These are phyloP conservation scores for Pararge aegeria DNA, from an alignment of 1,140 invertebrate genomes.

Conservation along the genomic window DNA sequence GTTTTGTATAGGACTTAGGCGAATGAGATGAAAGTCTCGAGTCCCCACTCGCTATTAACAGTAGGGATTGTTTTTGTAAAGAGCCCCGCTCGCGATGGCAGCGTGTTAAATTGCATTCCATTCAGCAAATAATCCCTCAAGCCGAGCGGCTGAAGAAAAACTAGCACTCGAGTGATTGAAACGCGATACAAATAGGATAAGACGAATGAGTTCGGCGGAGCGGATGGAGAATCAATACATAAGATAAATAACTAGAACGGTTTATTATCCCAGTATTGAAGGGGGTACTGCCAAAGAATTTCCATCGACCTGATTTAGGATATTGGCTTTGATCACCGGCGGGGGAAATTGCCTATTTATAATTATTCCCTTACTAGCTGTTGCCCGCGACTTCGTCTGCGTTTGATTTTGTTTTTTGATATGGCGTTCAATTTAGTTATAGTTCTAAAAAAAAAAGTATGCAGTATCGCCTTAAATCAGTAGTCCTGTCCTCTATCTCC, in stretches of 20 bases:
- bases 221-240: not conserved
- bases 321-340: no score
- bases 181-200: not conserved
- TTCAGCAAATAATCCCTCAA: slow-evolving; percentile 16
- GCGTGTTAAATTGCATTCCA: slow-evolving; percentile 20
- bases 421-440: no score
- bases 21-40: not conserved
- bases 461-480: no score
- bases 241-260: not conserved
- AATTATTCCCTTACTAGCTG: no score
- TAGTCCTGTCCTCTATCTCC: no score
- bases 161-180: not conserved
- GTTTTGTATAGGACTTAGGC: not conserved
- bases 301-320: no score
- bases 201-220: not conserved
- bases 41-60: not conserved
- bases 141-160: not conserved
- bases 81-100: not conserved
- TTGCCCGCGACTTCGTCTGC: no score
- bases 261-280: no score
- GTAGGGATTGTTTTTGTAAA: not conserved
- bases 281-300: no score
- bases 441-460: no score
- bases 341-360: no score
- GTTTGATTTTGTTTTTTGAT: no score